phyloP scores from a whole-genome alignment of 2,797 vertebrate species.

The Percopsis omiscomaycus region DNA sequence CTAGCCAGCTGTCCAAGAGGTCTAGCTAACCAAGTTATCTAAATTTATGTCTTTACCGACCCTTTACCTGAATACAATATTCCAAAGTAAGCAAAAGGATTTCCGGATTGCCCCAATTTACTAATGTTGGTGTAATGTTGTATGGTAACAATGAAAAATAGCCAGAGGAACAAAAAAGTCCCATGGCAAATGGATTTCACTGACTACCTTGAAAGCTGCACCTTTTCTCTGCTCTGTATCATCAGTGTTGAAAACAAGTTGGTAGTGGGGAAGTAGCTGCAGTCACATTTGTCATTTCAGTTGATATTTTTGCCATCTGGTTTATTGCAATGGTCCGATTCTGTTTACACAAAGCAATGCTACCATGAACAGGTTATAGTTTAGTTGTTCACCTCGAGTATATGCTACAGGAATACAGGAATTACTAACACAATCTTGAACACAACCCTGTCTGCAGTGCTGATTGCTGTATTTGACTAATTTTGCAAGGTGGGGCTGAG shows the following conservation, averaged over 20 bases:
- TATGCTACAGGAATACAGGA: slow-evolving; percentile 15
- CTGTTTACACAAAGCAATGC: not conserved
- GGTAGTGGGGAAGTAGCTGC: not conserved
- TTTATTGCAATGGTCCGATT: not conserved
- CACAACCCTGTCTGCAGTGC: slow-evolving; percentile 16
- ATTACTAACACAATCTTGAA: slow-evolving; percentile 25
- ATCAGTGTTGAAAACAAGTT: slow-evolving; percentile 10
- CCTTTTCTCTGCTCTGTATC: slow-evolving; percentile 9
- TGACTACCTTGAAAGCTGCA: not conserved
- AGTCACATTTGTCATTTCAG: not conserved
- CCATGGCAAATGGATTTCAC: no score
- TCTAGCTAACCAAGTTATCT: no score
- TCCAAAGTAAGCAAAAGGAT: no score
- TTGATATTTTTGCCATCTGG: slow-evolving; percentile 1
- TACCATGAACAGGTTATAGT: slow-evolving; percentile 4
- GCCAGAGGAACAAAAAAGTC: no score
- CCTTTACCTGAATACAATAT: no score
- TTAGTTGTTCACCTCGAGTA: not conserved
- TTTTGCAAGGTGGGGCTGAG: slow-evolving; percentile 42
- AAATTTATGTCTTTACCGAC: no score
- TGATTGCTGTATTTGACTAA: slow-evolving; percentile 32
- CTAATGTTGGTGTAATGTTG: no score
- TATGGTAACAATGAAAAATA: no score
- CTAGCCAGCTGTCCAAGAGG: no score
- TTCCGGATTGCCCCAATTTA: no score